phyloP scores from a whole-genome alignment of 2,797 vertebrate genomes.

The Distichodus sexfasciatus region DNA sequence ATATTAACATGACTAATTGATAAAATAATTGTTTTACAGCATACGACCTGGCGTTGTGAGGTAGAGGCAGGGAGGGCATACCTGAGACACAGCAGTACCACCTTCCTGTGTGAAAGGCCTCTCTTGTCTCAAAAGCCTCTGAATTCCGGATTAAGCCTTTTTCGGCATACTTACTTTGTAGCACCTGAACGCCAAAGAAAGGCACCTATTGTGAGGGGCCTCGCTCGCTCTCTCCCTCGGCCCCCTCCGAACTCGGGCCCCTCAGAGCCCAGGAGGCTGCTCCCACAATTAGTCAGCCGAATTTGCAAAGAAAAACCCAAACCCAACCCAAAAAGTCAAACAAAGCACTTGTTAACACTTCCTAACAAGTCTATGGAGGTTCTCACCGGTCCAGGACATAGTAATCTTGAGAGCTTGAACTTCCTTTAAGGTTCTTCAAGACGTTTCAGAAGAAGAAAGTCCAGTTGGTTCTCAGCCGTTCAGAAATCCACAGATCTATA shows the following conservation, averaged over 20 bases:
- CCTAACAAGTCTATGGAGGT: no score
- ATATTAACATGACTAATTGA: no score
- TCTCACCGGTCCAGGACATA: no score
- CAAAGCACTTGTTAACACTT: no score
- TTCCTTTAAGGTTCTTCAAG: no score
- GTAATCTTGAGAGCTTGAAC: no score
- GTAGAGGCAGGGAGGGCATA: constrained; percentile 49
- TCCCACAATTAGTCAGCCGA: constrained; percentile 62
- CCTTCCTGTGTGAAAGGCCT: constrained; percentile 70
- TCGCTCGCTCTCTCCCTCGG: constrained; percentile 48
- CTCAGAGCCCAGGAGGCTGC: constrained; percentile 24
- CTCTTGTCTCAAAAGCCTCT: constrained; percentile 64
- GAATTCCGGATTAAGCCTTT: constrained; percentile 74
- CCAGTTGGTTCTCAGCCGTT: no score
- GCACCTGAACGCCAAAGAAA: constrained; percentile 73
- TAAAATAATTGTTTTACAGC: no score
- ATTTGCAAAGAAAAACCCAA: constrained; percentile 66
- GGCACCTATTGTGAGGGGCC: constrained; percentile 65
- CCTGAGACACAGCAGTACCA: constrained; percentile 69
- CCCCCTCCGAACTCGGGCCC: constrained; percentile 42
- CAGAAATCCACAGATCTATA: no score
- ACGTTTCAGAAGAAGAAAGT: no score
- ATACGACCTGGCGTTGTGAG: no score
- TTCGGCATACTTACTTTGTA: constrained; percentile 70
- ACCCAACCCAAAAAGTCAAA: constrained; percentile 66